A percentile compares a stretch with the other conserved stretches of the same genome.
Conservation (phyloP, 2,888 invertebrate species). For the Pyralis farinalis region DNA sequence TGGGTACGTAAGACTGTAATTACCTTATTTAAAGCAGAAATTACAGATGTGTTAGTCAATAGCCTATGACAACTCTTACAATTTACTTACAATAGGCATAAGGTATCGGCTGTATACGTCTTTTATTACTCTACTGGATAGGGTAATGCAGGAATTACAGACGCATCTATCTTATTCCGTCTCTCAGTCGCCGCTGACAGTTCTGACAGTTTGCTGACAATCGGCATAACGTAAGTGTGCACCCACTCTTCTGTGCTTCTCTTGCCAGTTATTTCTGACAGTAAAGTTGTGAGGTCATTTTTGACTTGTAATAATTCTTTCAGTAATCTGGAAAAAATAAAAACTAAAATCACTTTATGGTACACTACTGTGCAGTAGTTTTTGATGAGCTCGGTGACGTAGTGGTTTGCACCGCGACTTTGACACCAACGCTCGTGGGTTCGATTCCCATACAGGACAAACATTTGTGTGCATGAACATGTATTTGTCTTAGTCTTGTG, state of each 20-base stretch:
- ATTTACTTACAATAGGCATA: background rate
- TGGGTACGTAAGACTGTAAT: too few relatives aligned
- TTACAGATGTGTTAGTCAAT: too few relatives aligned
- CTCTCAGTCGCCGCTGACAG: background rate
- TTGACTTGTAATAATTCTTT: slow-evolving; percentile 1
- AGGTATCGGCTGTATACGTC: background rate
- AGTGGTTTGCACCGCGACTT: too few relatives aligned
- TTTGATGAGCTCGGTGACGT: too few relatives aligned
- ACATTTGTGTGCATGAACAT: too few relatives aligned
- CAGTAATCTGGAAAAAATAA: slow-evolving; percentile 55
- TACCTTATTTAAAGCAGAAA: too few relatives aligned
- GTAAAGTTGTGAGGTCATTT: background rate
- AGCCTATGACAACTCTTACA: too few relatives aligned
- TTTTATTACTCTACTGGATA: background rate
- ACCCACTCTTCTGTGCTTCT: slow-evolving; percentile 1
- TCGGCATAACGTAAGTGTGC: slow-evolving; percentile 18
- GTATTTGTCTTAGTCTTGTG: too few relatives aligned
- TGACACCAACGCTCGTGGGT: too few relatives aligned
- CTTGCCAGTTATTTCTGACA: slow-evolving; percentile 1
- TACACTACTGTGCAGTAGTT: too few relatives aligned
- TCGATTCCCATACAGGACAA: too few relatives aligned
- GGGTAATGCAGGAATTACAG: background rate
- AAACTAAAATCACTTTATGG: too few relatives aligned
- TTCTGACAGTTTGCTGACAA: slow-evolving; percentile 11
- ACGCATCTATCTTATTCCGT: background rate